phyloP scores from a whole-genome alignment of 2,113 vertebrate species.

The Nycticebus coucang region DNA sequence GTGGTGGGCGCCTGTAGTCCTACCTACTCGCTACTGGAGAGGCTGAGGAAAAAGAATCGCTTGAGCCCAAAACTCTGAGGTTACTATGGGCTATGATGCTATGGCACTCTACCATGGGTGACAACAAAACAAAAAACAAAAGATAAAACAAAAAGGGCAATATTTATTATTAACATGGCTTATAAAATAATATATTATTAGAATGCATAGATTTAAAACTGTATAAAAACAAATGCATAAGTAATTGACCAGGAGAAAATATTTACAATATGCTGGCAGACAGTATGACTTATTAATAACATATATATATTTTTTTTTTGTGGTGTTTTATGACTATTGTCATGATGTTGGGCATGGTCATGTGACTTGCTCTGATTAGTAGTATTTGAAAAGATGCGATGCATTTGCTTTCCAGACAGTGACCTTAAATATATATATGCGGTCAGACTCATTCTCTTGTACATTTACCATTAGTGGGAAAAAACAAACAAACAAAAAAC shows the following conservation, averaged over 20 bases:
- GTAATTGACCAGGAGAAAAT: neutral
- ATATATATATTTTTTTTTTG: neutral
- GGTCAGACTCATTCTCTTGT: neutral
- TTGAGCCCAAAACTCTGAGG: too few species aligned
- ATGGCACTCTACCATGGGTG: too few species aligned
- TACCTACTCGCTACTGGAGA: too few species aligned
- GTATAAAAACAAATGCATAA: neutral
- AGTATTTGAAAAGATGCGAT: neutral
- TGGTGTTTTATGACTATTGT: neutral
- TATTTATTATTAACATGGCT: neutral
- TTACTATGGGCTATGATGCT: too few species aligned
- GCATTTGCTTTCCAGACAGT: neutral
- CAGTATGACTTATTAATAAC: neutral
- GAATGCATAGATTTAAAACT: neutral
- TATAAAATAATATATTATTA: neutral
- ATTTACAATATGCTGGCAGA: neutral
- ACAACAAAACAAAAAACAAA: too few species aligned
- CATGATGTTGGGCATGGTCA: neutral
- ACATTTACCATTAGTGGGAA: neutral
- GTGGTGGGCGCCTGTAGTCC: too few species aligned
- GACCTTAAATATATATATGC: neutral
- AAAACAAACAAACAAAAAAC: neutral
- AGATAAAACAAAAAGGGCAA: neutral
- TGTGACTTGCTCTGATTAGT: neutral
- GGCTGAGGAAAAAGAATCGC: too few species aligned